Evolutionary conservation across 2,888 invertebrate species (phyloP), one percentile per base, ranked within the genome.

Genomic region (Epistrophe grossulariae): DNA sequence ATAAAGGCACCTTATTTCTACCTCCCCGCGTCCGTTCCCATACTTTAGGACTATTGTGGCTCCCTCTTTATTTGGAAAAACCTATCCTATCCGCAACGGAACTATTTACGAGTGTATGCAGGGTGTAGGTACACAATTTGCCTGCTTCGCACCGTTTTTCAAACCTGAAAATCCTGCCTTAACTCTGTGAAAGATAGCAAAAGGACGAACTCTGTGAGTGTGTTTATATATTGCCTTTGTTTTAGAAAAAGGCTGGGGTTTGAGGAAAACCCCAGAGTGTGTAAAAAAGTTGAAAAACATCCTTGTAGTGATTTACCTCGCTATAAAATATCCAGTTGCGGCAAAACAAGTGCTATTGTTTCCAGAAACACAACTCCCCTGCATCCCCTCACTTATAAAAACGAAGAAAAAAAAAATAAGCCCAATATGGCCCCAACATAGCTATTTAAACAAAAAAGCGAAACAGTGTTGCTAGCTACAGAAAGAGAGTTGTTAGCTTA

Each of bases 331-430:
- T 83, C 82, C 76, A 87, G 87, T 82, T 87, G 87, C 76, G 87
- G 87, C 82, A 87, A 87, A 79, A 83, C 82, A 83, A 87, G 87
- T 83, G 82, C 87, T 83, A 79, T 87, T 87, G 87, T 87, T 87
- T 19, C 70, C 77, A 72, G 77, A 72, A 60, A 48, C 7, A 59
- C 7, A 59, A 38, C 11, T 31, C 15, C n/a, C 6, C 19, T 24
- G 24, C 13, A 55, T 19, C 11, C 8, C 19, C 45, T 13, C 43
- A 7, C 15, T 28, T 9, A 35, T 7, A 35, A 7, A 0, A 6
- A 0, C 24, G 9, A 28, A 45, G n/a, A n/a, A 31, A 24, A 6
- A 17, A n/a, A 24, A 24, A 24, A 24, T 24, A 24, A 24, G 24
- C 72, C 60, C 11, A 52, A 60, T 60, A 59, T 11, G 52, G 48